Percentiles rank a stretch among this genome's conserved stretches.
phyloP scores from a whole-genome alignment of 2,113 vertebrate genomes.

The Dipodomys merriami region DNA sequence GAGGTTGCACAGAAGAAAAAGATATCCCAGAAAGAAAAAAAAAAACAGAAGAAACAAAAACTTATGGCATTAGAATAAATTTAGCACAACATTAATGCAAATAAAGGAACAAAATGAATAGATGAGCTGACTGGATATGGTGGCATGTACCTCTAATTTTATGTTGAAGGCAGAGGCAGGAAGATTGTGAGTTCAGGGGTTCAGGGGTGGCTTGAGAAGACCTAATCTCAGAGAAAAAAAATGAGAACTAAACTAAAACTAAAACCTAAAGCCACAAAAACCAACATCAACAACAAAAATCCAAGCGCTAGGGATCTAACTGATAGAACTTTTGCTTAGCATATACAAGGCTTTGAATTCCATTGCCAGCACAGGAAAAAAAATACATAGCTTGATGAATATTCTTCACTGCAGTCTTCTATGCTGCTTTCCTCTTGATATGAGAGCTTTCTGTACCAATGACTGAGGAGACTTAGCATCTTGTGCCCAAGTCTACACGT shows the following conservation, averaged over 20 bases:
- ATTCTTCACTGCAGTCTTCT: not conserved
- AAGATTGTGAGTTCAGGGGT: too few relatives aligned
- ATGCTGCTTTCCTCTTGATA: not conserved
- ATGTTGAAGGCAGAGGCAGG: not conserved
- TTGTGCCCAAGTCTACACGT: not conserved
- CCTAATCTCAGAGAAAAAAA: not conserved
- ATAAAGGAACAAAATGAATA: not conserved
- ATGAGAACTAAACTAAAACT: too few relatives aligned
- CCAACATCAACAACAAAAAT: not conserved
- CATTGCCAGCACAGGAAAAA: not conserved
- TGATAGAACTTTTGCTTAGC: not conserved
- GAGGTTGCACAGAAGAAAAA: too few relatives aligned
- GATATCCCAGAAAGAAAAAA: too few relatives aligned
- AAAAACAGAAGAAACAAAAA: too few relatives aligned
- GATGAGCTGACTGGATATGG: not conserved
- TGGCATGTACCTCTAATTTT: not conserved
- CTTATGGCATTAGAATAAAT: too few relatives aligned
- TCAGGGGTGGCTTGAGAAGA: not conserved
- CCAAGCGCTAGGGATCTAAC: not conserved
- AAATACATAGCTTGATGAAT: not conserved
- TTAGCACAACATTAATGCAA: too few relatives aligned
- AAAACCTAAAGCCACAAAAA: not conserved
- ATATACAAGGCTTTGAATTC: not conserved
- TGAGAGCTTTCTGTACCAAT: not conserved
- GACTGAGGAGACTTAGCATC: not conserved